Evolutionary conservation across 1,140 invertebrate species (phyloP).

Genomic region (Bombyx mandarina): DNA sequence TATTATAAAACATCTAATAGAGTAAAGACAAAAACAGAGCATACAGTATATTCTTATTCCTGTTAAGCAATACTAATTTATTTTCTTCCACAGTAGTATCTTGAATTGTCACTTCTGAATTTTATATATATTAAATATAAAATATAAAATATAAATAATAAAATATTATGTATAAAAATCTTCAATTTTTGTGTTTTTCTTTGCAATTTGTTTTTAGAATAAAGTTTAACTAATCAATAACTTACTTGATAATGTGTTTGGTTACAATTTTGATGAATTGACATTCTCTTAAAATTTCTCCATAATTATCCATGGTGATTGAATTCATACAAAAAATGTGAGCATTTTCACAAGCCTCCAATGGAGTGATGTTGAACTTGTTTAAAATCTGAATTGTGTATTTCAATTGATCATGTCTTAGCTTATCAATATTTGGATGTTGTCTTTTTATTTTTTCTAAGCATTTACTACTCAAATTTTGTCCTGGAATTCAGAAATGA

Average conservation of each 20-base stretch:
- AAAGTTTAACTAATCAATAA: slow-evolving; percentile 3
- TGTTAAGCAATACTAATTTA: too few species aligned
- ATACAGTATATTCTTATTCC: too few species aligned
- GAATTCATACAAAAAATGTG: slow-evolving; percentile 70
- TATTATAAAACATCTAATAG: too few species aligned
- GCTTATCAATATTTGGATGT: slow-evolving; percentile 33
- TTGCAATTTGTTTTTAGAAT: too few species aligned
- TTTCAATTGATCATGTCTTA: slow-evolving; percentile 35
- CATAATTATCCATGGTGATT: slow-evolving; percentile 69
- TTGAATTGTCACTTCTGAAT: too few species aligned
- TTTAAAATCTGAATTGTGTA: slow-evolving; percentile 37
- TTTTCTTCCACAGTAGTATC: too few species aligned
- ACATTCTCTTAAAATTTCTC: slow-evolving; percentile 70
- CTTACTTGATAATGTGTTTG: slow-evolving; percentile 63
- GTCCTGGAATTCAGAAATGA: slow-evolving; percentile 16
- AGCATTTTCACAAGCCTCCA: slow-evolving; percentile 64
- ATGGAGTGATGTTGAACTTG: slow-evolving; percentile 47
- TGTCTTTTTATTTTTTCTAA: slow-evolving; percentile 30
- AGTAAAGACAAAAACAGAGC: too few species aligned
- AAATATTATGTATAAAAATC: too few species aligned
- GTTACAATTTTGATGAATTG: slow-evolving; percentile 63
- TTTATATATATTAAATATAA: too few species aligned
- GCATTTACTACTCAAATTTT: slow-evolving; percentile 17
- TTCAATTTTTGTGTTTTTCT: too few species aligned
- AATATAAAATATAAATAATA: too few species aligned